phyloP scores from a whole-genome alignment of 1,140 invertebrate genomes.

The Orussus abietinus region DNA sequence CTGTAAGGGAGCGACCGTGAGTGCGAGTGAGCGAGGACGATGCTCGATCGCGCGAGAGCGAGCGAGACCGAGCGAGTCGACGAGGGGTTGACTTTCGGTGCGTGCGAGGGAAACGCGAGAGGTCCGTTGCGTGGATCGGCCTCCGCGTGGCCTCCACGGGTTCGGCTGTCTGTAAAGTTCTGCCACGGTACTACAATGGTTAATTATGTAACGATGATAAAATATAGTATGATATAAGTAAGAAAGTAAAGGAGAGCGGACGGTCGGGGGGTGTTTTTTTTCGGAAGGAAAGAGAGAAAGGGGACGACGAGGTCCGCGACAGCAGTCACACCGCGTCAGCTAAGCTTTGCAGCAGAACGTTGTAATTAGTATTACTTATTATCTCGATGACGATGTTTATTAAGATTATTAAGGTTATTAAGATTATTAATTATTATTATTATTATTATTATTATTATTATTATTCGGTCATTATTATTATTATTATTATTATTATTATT shows the following conservation, averaged over 20 bases:
- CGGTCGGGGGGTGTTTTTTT: too few relatives aligned
- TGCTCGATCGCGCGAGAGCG: not conserved
- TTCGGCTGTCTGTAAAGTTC: slow-evolving; percentile 43
- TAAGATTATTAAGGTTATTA: slow-evolving; percentile 44
- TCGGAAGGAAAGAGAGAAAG: too few relatives aligned
- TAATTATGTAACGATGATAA: slow-evolving; percentile 50
- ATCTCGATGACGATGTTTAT: slow-evolving; percentile 45
- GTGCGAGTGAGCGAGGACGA: not conserved
- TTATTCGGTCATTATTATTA: too few relatives aligned
- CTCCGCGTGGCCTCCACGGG: too few relatives aligned
- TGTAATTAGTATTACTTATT: slow-evolving; percentile 51
- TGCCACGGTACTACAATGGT: slow-evolving; percentile 43
- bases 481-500: slow-evolving; percentile 37
- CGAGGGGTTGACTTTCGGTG: slow-evolving; percentile 3
- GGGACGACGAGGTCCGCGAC: too few relatives aligned
- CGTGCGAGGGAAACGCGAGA: slow-evolving; percentile 8
- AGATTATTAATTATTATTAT: slow-evolving; percentile 20
- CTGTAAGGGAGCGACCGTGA: slow-evolving; percentile 10
- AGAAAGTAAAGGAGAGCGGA: slow-evolving; percentile 10
- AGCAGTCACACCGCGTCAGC: slow-evolving; percentile 37
- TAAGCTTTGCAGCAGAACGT: slow-evolving; percentile 33
- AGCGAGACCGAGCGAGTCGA: slow-evolving; percentile 2
- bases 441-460: slow-evolving; percentile 19
- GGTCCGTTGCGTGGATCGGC: too few relatives aligned
- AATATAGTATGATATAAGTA: slow-evolving; percentile 42